Evolutionary conservation across 2,797 vertebrate genomes (phyloP).

Genomic region (Argentina silus): DNA sequence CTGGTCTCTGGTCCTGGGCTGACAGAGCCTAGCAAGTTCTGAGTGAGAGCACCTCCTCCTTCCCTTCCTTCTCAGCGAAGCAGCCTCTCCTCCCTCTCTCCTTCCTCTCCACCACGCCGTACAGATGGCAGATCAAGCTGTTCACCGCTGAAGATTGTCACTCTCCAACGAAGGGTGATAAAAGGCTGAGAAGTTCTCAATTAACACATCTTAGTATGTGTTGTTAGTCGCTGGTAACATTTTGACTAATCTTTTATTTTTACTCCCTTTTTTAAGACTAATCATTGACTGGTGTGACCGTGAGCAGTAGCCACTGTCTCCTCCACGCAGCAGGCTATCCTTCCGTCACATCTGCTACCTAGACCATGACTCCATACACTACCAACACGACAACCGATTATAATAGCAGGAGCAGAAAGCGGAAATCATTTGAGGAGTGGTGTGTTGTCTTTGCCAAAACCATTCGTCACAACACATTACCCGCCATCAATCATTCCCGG

Average conservation of each 20-base stretch:
- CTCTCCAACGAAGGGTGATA: constrained; percentile 42
- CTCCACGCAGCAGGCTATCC: not conserved
- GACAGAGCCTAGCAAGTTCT: not conserved
- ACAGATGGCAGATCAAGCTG: constrained; percentile 67
- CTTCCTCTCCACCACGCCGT: constrained; percentile 19
- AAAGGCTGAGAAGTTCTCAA: constrained; percentile 32
- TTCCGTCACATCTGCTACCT: not conserved
- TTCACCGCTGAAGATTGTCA: constrained; percentile 47
- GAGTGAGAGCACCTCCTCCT: not conserved
- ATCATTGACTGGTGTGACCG: no score
- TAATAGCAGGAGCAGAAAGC: constrained; percentile 45
- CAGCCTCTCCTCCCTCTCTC: not conserved
- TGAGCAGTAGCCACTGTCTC: no score
- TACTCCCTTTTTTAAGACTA: no score
- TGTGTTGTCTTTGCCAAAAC: constrained; percentile 59
- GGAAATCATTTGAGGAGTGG: constrained; percentile 67
- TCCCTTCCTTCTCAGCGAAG: not conserved
- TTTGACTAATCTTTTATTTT: not conserved
- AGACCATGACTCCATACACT: not conserved
- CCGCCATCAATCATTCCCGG: constrained; percentile 65
- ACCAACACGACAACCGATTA: constrained; percentile 57
- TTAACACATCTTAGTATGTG: constrained; percentile 25
- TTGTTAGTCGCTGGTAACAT: not conserved
- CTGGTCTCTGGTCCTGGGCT: not conserved
- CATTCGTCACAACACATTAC: constrained; percentile 58